Evolutionary conservation across 2,797 vertebrate species (phyloP).

Genomic region (Acomys russatus): DNA sequence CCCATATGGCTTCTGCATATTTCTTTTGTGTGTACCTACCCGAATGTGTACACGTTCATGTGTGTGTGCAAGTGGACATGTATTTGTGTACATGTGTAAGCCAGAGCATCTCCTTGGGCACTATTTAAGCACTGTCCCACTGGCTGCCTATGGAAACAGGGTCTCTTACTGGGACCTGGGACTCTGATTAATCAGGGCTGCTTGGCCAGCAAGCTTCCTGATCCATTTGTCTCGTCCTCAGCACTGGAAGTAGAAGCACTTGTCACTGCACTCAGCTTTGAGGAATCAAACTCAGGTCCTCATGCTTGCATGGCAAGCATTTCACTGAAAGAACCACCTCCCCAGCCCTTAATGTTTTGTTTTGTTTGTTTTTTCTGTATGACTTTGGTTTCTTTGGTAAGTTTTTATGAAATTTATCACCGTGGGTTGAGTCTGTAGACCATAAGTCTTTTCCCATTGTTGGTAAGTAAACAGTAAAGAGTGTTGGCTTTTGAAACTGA

Average conservation of each 20-base stretch:
- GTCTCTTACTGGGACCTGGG: not conserved
- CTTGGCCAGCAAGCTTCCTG: not conserved
- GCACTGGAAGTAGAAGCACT: not conserved
- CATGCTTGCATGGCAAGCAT: not conserved
- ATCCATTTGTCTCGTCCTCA: not conserved
- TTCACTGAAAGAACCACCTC: not conserved
- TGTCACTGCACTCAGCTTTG: not conserved
- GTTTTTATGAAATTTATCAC: conserved; percentile 7
- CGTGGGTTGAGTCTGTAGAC: conserved; percentile 18
- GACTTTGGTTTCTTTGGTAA: not conserved
- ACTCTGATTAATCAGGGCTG: not conserved
- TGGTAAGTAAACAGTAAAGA: not conserved
- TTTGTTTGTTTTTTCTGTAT: not conserved
- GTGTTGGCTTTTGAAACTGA: not conserved
- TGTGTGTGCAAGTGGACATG: not conserved
- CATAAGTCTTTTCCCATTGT: not conserved
- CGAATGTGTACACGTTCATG: not conserved
- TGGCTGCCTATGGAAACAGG: not conserved
- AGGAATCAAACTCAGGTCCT: not conserved
- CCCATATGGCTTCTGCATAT: not conserved
- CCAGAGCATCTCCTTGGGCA: not conserved
- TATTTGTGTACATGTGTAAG: not conserved
- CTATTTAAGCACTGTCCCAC: not conserved
- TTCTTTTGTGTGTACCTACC: not conserved
- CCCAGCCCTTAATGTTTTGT: not conserved